phyloP scores from a whole-genome alignment of 92 coral and sea anemone species.

The Actinernus sp. region DNA sequence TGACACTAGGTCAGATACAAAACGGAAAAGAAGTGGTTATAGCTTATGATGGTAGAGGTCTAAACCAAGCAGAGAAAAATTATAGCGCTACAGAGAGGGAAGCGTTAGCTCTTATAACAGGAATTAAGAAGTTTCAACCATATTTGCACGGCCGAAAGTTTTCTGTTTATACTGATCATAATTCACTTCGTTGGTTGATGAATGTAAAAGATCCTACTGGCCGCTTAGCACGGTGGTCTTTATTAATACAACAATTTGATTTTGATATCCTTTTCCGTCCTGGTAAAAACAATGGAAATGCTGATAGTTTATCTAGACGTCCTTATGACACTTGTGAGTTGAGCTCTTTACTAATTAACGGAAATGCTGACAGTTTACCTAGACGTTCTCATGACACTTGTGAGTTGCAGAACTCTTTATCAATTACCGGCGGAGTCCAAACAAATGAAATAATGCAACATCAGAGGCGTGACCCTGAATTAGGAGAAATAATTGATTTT shows the following conservation, averaged over 20 bases:
- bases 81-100: no score
- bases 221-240: no score
- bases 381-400: constrained; percentile 10
- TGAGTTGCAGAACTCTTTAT: constrained; percentile 4
- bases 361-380: constrained; percentile 28
- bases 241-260: no score
- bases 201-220: no score
- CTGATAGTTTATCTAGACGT: no score
- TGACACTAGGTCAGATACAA: constrained; percentile 10
- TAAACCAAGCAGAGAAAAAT: no score
- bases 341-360: no score
- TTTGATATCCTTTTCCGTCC: constrained; percentile 17
- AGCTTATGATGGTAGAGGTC: no score
- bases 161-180: constrained; percentile 26
- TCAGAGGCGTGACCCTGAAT: constrained; percentile 41
- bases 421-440: neutral
- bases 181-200: no score
- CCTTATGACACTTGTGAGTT: no score
- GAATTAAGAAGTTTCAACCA: constrained; percentile 25
- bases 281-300: constrained; percentile 23
- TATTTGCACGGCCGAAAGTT: no score
- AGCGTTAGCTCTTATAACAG: constrained; percentile 19
- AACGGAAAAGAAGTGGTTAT: constrained; percentile 16
- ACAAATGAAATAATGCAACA: neutral
- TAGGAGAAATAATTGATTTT: constrained; percentile 22